Evolutionary conservation across 1,140 invertebrate genomes (phyloP), one percentile per base, ranked within the genome.

Genomic region (Drosophila biarmipes): DNA sequence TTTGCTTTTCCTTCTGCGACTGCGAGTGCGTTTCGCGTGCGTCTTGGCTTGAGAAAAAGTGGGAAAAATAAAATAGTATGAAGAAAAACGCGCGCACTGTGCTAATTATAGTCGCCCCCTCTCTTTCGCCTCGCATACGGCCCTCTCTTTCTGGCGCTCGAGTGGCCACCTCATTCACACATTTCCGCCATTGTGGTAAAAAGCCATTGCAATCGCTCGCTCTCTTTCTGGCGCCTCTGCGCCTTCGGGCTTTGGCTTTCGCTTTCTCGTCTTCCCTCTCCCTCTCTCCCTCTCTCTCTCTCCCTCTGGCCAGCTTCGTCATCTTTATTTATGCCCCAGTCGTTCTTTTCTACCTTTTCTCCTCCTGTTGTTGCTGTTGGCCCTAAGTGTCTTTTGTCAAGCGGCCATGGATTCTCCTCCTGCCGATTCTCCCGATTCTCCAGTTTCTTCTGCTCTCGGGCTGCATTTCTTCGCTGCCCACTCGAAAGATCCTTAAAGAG

Each of bases 341-440:
- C 61, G 63, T 55, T 57, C 40, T 68, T 46, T 51, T 51, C 31
- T 31, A 31, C 4, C 7, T 12, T 48, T 64, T 11, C 40, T 17
- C 15, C 40, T 15, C 31, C 40, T 53, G 59, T 35, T 66, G 15
- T 38, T 63, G 37, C 62, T 29, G 15, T 31, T 49, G 49, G 45
- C 54, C 46, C 68, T 57, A 78, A 78, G 82, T 81, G 82, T 86
- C 82, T 87, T 87, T 86, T 81, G 82, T 86, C 74, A 84, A 78
- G 80, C 78, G 75, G 66, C 67, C 66, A 72, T 82, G 73, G 46
- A 52, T 72, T 67, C 73, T 66, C 37, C 57, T 54, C 24, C 55
- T 42, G n/a, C n/a, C n/a, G n/a, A n/a, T n/a, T n/a, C n/a, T 24
- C 38, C 38, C 15, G 40, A 17, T 43, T 43, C 43, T 62, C 19